Evolutionary conservation across 2,797 vertebrate genomes (phyloP), one percentile per base, ranked within the genome.

Genomic region (Lutjanus campechanus): DNA sequence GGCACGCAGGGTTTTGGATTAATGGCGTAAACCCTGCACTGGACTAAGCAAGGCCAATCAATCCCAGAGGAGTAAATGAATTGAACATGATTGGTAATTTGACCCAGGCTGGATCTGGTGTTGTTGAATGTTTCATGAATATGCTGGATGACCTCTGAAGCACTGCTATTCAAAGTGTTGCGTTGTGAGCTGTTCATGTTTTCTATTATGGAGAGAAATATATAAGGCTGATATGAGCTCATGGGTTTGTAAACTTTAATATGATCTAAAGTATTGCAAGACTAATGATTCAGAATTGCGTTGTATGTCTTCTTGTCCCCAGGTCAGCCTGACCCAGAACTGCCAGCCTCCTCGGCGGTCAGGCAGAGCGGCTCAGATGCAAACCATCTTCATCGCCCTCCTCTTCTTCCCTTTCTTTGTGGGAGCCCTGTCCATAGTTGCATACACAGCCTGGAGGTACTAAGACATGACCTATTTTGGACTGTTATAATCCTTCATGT

Each of bases 321-420:
- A 99, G 98, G 86, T 97, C 88, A 99, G 98, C 72, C 91, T 99
- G 77, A 96, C 89, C 77, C 96, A 93, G 94, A 99, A 99, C 87
- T 99, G 97, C 86, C 97, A 97, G 77, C 98, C 98, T 15, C 97
- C 98, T 0, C 90, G 92, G 81, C 95, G 95, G 62, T 95, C 94
- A 17, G 97, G 97, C 94, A 94, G 96, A n/a, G 98, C 97, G 3
- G 96, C 97, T 19, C 97, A 99, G 73, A 99, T 99, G 97, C 96
- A 95, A 83, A 99, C 98, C 0, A 90, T 96, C 83, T 98, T 98
- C 90, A 95, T 97, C 17, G 91, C 95, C 17, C 92, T 99, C 19
- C 96, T 99, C 22, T 98, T 99, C 79, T 97, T 97, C 86, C 98
- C 98, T 0, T 98, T 95, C 77, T 98, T 98, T 46, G 76, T 94